Percentiles rank a stretch among this genome's conserved stretches.
Conservation (phyloP, 2,888 invertebrate species). For the Cephus runcator region DNA sequence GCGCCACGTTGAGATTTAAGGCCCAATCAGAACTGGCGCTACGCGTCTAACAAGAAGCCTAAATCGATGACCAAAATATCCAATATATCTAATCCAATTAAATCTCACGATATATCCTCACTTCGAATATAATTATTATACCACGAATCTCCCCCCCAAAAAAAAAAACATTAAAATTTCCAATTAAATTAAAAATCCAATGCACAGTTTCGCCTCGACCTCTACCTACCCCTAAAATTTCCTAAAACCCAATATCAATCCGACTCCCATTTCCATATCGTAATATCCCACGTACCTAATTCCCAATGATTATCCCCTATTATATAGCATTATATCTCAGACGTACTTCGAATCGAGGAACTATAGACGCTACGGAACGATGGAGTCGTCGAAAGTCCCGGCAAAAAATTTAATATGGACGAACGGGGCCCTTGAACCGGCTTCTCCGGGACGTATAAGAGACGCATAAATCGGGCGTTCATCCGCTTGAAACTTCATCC, state of each 20-base stretch:
- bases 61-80: slow-evolving; percentile 3
- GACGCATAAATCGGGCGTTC: slow-evolving; percentile 23
- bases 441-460: slow-evolving; percentile 7
- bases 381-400: background rate
- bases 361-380: background rate
- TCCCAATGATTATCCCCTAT: background rate
- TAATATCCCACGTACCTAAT: background rate
- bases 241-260: background rate
- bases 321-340: background rate
- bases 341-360: background rate
- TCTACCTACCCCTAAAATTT: background rate
- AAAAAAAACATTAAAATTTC: background rate
- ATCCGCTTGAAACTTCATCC: slow-evolving; percentile 4
- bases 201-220: background rate
- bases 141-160: background rate
- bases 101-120: background rate
- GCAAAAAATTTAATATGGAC: background rate
- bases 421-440: background rate
- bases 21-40: background rate
- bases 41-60: background rate
- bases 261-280: background rate
- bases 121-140: background rate
- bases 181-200: background rate
- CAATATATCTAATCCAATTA: slow-evolving; percentile 5
- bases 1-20: slow-evolving; percentile 7